These are phyloP conservation scores for Colletes latitarsis DNA, from an alignment of 1,140 invertebrate species.

Conservation along the genomic window DNA sequence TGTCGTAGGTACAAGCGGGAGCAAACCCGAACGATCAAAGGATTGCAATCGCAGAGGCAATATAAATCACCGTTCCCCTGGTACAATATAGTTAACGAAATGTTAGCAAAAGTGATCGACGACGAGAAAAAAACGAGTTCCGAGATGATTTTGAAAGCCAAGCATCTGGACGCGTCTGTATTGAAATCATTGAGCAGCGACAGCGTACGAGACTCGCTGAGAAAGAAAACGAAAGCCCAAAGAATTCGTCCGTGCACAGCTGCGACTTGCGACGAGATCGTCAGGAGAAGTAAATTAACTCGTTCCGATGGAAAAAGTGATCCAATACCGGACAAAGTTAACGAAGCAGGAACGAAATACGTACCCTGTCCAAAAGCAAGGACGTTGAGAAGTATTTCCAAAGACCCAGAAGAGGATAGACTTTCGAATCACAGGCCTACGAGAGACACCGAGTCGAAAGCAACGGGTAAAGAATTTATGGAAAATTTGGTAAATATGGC, in stretches of 20 bases:
- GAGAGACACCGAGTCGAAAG: slow-evolving; percentile 9
- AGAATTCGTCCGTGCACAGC: background rate
- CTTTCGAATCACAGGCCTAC: background rate
- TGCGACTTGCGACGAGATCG: background rate
- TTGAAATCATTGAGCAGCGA: slow-evolving; percentile 30
- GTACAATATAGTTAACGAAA: slow-evolving; percentile 65
- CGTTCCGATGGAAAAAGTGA: background rate
- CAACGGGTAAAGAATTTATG: slow-evolving; percentile 17
- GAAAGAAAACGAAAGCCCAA: background rate
- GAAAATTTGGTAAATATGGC: too few relatives aligned
- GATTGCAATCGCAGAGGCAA: slow-evolving; percentile 48
- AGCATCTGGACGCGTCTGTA: background rate
- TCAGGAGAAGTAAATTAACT: slow-evolving; percentile 9
- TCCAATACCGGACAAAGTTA: background rate
- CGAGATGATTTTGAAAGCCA: background rate
- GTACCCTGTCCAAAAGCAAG: slow-evolving; percentile 3
- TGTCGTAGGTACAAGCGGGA: slow-evolving; percentile 63
- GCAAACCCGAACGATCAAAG: slow-evolving; percentile 59
- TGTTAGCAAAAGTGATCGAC: slow-evolving; percentile 63
- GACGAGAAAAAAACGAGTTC: slow-evolving; percentile 34
- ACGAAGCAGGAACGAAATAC: background rate
- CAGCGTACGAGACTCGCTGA: background rate
- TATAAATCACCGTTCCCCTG: slow-evolving; percentile 63
- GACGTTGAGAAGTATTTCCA: background rate
- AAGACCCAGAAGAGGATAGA: background rate